Base-by-base conservation (phyloP, 2,888 invertebrate species). In the Dioctria rufipes region DNA sequence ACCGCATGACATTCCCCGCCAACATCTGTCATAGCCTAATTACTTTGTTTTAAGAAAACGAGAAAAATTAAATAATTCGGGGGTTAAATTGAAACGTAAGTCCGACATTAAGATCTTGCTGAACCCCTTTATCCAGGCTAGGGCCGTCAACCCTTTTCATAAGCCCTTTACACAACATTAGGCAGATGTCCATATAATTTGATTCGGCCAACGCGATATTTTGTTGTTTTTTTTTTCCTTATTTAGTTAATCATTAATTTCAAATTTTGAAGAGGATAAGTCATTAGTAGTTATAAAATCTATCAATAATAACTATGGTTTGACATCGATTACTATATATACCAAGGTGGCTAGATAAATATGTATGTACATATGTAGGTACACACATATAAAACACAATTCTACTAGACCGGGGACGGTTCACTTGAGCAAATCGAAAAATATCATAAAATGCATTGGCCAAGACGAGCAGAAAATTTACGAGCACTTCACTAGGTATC, bases 101-200 rank as follows among this genome's bases (percentile, higher is more conserved):
- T 40, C 37, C 13, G 60, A 63, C 63, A 63, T 63, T 63, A 63
- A 63, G 63, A 63, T 40, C 39, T 39, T 4, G 63, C 9, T 39
- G 6, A 13, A 60, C 42, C 73, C 73, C 49, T 77, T 25, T 25
- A 25, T 25, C 25, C 25, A 1, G 25, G 25, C 25, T 25, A 25
- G 0, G 37, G 25, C 37, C 77, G 49, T 61, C 63, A 61, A 77
- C 63, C 63, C 63, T 77, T 77, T 63, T 77, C 77, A 77, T 77
- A 77, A 77, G 8, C 77, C 77, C 49, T 77, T 63, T 40, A 46
- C 77, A 61, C 63, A 49, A 77, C 43, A 77, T 77, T 77, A 61
- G 46, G 63, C 77, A 77, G 77, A 77, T 77, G 77, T 77, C 61
- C 77, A 61, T 25, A 25, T 63, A 77, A 77, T 77, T 77, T 77